Evolutionary conservation across 2,113 vertebrate genomes (phyloP).

Genomic region (Gopherus evgoodei): DNA sequence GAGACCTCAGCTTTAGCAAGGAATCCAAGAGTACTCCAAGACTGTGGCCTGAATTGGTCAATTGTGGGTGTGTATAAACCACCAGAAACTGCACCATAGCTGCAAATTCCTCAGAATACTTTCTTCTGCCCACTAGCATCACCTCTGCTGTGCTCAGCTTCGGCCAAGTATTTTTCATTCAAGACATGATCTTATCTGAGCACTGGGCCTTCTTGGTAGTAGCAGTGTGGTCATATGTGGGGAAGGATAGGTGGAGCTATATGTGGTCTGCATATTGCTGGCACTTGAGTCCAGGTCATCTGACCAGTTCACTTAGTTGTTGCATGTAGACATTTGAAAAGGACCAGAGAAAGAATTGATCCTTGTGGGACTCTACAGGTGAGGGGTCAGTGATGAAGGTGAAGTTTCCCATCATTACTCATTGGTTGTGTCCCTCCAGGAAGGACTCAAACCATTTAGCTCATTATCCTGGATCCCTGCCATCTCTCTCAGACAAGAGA

Average conservation of each 20-base stretch:
- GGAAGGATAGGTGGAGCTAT: neutral
- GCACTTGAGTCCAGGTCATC: neutral
- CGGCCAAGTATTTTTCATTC: too few species aligned
- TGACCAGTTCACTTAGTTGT: neutral
- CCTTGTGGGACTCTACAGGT: neutral
- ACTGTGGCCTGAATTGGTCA: too few species aligned
- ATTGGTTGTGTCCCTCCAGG: neutral
- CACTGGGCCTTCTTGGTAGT: neutral
- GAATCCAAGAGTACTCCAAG: too few species aligned
- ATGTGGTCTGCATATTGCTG: neutral
- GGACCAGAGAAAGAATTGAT: neutral
- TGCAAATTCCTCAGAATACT: too few species aligned
- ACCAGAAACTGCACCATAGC: too few species aligned
- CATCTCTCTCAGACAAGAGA: neutral
- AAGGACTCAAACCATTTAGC: neutral
- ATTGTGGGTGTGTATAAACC: too few species aligned
- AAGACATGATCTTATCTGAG: too few species aligned
- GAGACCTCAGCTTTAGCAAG: too few species aligned
- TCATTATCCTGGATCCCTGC: neutral
- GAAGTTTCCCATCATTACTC: neutral
- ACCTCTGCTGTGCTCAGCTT: too few species aligned
- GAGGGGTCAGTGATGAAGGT: neutral
- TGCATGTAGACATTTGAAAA: neutral
- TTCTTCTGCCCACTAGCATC: too few species aligned
- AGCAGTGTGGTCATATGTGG: neutral